A percentile compares a stretch with the other conserved stretches of the same genome.
Evolutionary conservation across 2,888 invertebrate species (phyloP).

Genomic region (Eilema caniola): DNA sequence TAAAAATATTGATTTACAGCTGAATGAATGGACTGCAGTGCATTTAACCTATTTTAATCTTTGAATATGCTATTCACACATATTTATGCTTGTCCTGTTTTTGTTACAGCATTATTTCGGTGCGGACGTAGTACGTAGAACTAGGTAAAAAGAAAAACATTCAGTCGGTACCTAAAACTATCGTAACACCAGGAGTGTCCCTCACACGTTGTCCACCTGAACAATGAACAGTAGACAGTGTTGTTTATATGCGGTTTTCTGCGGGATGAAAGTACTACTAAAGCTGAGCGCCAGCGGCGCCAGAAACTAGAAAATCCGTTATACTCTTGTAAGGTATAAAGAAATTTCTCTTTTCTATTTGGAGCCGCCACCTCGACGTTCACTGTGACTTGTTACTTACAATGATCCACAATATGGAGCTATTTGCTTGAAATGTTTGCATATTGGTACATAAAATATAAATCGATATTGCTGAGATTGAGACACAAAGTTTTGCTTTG

Average conservation of each 20-base stretch:
- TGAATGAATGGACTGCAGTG: too few relatives aligned
- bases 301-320: too few relatives aligned
- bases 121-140: not conserved
- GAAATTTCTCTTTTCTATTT: constrained; percentile 2
- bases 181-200: not conserved
- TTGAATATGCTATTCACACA: too few relatives aligned
- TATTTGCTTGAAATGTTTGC: constrained; percentile 1
- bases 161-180: not conserved
- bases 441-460: not conserved
- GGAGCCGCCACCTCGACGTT: not conserved
- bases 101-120: too few relatives aligned
- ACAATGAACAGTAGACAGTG: not conserved
- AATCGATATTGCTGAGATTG: not conserved
- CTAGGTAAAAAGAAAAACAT: not conserved
- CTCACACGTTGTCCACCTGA: not conserved
- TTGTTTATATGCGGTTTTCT: not conserved
- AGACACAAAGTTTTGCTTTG: constrained; percentile 1
- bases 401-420: not conserved
- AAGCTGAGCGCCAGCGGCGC: not conserved
- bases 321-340: not conserved
- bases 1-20: not conserved
- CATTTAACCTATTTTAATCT: too few relatives aligned
- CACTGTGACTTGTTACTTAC: not conserved
- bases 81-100: too few relatives aligned
- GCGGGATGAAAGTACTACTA: not conserved